A percentile compares a stretch with the other conserved stretches of the same genome.
These are phyloP conservation scores for Reticulitermes lucifugus DNA, from an alignment of 2,888 invertebrate species.

Conservation along the genomic window DNA sequence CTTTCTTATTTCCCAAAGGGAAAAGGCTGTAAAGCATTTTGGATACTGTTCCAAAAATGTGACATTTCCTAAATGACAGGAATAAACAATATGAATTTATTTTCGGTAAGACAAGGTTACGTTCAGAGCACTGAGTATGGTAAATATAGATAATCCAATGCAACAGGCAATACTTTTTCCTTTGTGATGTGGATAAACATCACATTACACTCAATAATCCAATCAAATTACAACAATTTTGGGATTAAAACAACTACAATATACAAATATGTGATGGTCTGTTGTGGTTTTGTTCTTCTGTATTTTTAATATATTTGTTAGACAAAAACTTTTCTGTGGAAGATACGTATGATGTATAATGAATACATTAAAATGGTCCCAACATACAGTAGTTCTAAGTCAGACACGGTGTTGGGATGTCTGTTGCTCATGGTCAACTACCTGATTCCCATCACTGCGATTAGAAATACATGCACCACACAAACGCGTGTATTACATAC, in stretches of 20 bases:
- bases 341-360: no score
- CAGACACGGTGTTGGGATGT: no score
- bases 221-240: no score
- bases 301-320: no score
- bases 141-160: background rate
- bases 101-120: slow-evolving; percentile 14
- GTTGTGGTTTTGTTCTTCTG: background rate
- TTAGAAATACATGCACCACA: background rate
- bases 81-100: slow-evolving; percentile 27
- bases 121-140: background rate
- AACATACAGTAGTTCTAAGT: no score
- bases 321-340: no score
- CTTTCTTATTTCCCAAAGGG: slow-evolving; percentile 40
- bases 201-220: background rate
- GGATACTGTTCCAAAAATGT: slow-evolving; percentile 31
- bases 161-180: slow-evolving; percentile 6
- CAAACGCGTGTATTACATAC: background rate
- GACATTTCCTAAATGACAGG: slow-evolving; percentile 32
- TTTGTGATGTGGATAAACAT: background rate
- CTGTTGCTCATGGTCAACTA: background rate
- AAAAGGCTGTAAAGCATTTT: slow-evolving; percentile 41
- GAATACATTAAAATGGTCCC: no score
- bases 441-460: background rate
- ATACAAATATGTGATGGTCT: slow-evolving; percentile 1
- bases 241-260: background rate